Percentiles rank a stretch among this genome's conserved stretches.
Conservation (phyloP, 2,888 invertebrate species). For the Aproaerema taeniolella region DNA sequence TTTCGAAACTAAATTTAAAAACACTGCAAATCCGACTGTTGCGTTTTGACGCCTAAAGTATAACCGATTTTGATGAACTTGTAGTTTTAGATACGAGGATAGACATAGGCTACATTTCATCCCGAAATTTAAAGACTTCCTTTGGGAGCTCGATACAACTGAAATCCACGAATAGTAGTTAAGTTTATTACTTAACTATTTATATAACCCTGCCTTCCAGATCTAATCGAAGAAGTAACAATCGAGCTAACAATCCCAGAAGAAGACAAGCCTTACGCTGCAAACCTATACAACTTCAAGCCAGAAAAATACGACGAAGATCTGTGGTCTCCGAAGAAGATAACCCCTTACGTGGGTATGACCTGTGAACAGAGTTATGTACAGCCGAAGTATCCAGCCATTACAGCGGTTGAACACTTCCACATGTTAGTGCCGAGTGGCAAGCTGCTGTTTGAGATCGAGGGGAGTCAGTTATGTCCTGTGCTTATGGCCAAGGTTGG, state of each 20-base stretch:
- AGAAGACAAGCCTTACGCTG: constrained; percentile 69
- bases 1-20: too few species aligned
- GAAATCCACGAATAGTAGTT: too few species aligned
- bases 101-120: too few species aligned
- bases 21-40: too few species aligned
- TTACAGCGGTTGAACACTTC: constrained; percentile 69
- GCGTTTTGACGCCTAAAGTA: too few species aligned
- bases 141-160: too few species aligned
- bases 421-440: constrained; percentile 75
- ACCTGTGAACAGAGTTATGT: constrained; percentile 49
- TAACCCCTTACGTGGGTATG: constrained; percentile 53
- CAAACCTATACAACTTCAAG: constrained; percentile 56
- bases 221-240: constrained; percentile 66
- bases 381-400: constrained; percentile 51
- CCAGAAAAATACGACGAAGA: constrained; percentile 73
- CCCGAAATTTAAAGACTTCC: too few species aligned
- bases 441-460: constrained; percentile 80
- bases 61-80: too few species aligned
- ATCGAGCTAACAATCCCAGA: constrained; percentile 57
- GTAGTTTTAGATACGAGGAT: too few species aligned
- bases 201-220: too few species aligned
- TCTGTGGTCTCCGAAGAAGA: constrained; percentile 84
- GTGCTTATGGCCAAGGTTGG: constrained; percentile 55
- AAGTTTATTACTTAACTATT: too few species aligned
- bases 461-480: constrained; percentile 62